Base-by-base conservation (phyloP, 2,888 invertebrate genomes). In the Orchestes rusci region DNA sequence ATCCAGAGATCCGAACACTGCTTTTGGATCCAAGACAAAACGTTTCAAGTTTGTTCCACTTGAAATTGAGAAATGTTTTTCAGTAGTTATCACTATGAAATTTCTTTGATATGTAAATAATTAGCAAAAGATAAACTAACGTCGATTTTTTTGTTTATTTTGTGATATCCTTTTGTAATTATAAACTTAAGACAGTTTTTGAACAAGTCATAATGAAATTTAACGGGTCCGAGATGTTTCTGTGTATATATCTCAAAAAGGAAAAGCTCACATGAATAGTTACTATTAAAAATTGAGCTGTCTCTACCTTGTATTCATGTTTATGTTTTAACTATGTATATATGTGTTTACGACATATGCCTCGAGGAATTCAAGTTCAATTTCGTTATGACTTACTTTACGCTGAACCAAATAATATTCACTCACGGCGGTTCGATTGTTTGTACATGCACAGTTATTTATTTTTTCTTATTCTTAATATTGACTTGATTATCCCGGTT, bases 161-260 rank as follows among this genome's bases (percentile, higher is more conserved):
- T 57, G 54, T 56, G 56, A 56, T 59, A 53, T 53, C 53, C 52
- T 54, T 48, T 51, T 53, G 51, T 52, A 53, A 50, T 50, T 49
- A 41, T 47, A 40, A 42, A 42, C 42, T 33, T 49, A 38, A 32
- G 43, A 48, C 39, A 52, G 38, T 36, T 40, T 46, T 34, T 43
- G 32, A 39, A 45, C 31, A 53, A 55, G 59, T 54, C 58, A 58
- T 58, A 58, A 58, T 57, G 45, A 45, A 59, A 58, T 58, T 58
- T 57, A 56, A 57, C 54, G 28, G 34, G 48, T n/a, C 4, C 10
- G 23, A 31, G 19, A 53, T 45, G 40, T 45, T 51, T 42, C 39
- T 34, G 42, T 46, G 36, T 38, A 46, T 30, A 46, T 42, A 41
- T 23, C 27, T 16, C 23, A 15, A 16, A 31, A 30, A 29, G 29